A percentile compares a stretch with the other conserved stretches of the same genome.
These are phyloP conservation scores for Sinhomidia bicolor DNA, from an alignment of 2,888 invertebrate species.

Conservation along the genomic window DNA sequence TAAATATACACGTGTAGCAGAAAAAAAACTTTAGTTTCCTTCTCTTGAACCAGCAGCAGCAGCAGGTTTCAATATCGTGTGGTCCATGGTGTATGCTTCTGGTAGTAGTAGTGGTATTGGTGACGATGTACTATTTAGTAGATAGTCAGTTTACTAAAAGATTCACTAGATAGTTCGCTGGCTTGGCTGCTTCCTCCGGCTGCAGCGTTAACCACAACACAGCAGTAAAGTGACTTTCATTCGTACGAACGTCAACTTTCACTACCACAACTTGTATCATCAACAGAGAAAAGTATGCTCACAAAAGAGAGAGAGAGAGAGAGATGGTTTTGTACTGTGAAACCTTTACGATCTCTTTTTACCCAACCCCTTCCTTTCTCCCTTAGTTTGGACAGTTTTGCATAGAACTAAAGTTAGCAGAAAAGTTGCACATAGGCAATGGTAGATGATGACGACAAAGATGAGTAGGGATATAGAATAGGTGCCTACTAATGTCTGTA, in stretches of 20 bases:
- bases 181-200: not conserved
- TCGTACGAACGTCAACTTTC: conserved; percentile 35
- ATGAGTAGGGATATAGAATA: no score
- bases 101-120: no score
- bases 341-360: not conserved
- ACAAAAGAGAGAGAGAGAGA: not conserved
- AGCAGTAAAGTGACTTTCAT: not conserved
- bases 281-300: no score
- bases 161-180: not conserved
- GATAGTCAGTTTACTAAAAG: not conserved
- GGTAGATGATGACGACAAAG: not conserved
- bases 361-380: conserved; percentile 14
- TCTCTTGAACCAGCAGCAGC: no score
- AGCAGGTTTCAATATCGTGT: no score
- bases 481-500: no score
- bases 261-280: conserved; percentile 2
- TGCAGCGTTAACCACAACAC: not conserved
- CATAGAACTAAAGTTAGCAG: no score
- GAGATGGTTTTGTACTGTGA: not conserved
- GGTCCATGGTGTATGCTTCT: no score
- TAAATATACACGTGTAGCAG: not conserved
- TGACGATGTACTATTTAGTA: no score
- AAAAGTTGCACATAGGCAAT: no score
- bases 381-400: conserved; percentile 4
- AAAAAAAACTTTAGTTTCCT: conserved; percentile 20